A percentile compares a stretch with the other conserved stretches of the same genome.
phyloP scores from a whole-genome alignment of 2,888 invertebrate genomes.

The Caenorhabditis japonica region DNA sequence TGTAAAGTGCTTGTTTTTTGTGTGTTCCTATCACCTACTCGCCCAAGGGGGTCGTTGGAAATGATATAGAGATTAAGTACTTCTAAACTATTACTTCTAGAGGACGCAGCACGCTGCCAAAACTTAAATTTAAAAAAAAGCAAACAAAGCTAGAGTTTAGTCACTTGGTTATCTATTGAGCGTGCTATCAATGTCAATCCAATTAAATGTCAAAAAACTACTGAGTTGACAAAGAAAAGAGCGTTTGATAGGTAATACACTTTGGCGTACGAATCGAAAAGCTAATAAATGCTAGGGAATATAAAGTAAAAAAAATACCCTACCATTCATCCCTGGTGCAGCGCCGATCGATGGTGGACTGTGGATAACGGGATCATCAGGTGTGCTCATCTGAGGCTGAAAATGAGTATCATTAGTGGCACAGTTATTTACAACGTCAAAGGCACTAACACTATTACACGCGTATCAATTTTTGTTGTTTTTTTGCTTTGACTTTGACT shows the following conservation, averaged over 20 bases:
- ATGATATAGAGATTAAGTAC: conserved; percentile 19
- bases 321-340: conserved; percentile 46
- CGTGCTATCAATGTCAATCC: too few species aligned
- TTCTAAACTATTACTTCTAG: too few species aligned
- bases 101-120: too few species aligned
- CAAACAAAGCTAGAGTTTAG: too few species aligned
- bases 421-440: conserved; percentile 2
- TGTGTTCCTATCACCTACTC: conserved; percentile 47
- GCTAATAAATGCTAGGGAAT: too few species aligned
- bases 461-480: conserved; percentile 4
- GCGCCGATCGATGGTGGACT: conserved; percentile 69
- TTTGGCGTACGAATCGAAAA: too few species aligned
- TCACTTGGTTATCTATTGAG: too few species aligned
- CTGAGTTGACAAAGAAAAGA: too few species aligned
- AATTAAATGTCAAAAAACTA: too few species aligned
- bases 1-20: conserved; percentile 38
- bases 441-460: conserved; percentile 27
- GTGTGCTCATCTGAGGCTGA: conserved; percentile 74
- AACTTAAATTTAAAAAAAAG: too few species aligned
- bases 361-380: conserved; percentile 74
- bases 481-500: not conserved
- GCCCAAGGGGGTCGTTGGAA: not conserved
- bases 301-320: not conserved
- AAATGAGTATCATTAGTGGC: conserved; percentile 39
- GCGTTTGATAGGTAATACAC: too few species aligned